Conservation (phyloP, 2,113 vertebrate genomes). For the Ictalurus punctatus region DNA sequence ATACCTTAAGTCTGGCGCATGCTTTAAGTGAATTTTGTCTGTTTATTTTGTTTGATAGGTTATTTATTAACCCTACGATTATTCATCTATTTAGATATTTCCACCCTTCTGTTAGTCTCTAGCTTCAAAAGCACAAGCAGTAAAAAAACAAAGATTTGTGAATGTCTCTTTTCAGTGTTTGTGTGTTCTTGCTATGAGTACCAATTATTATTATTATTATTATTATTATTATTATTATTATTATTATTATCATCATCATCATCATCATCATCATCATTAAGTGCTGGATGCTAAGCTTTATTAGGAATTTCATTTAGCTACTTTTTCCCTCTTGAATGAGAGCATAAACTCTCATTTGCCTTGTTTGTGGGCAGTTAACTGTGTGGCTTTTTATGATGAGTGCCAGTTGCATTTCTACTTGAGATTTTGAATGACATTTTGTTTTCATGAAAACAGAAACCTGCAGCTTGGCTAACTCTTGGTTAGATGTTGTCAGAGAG, state of each 20-base stretch:
- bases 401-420: slow-evolving; percentile 70
- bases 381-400: slow-evolving; percentile 64
- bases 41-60: slow-evolving; percentile 44
- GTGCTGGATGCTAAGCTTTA: slow-evolving; percentile 82
- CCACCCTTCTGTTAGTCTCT: slow-evolving; percentile 45
- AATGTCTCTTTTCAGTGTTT: slow-evolving; percentile 66
- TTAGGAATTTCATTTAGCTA: slow-evolving; percentile 71
- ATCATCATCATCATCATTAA: slow-evolving; percentile 64
- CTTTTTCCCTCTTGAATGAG: slow-evolving; percentile 72
- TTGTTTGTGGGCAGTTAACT: slow-evolving; percentile 72
- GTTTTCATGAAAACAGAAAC: slow-evolving; percentile 61
- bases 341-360: slow-evolving; percentile 74
- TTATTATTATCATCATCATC: slow-evolving; percentile 63
- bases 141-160: slow-evolving; percentile 55
- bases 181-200: slow-evolving; percentile 60
- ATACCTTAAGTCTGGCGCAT: slow-evolving; percentile 37
- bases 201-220: slow-evolving; percentile 66
- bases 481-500: slow-evolving; percentile 67
- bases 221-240: slow-evolving; percentile 55
- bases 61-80: slow-evolving; percentile 48
- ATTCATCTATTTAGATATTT: slow-evolving; percentile 65
- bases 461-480: slow-evolving; percentile 61
- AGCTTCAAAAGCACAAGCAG: slow-evolving; percentile 45
- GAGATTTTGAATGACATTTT: slow-evolving; percentile 61
- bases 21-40: slow-evolving; percentile 45